Percentiles rank a stretch among this genome's conserved stretches.
Conservation (phyloP, 1,140 invertebrate genomes). For the Platorchestia sp. region DNA sequence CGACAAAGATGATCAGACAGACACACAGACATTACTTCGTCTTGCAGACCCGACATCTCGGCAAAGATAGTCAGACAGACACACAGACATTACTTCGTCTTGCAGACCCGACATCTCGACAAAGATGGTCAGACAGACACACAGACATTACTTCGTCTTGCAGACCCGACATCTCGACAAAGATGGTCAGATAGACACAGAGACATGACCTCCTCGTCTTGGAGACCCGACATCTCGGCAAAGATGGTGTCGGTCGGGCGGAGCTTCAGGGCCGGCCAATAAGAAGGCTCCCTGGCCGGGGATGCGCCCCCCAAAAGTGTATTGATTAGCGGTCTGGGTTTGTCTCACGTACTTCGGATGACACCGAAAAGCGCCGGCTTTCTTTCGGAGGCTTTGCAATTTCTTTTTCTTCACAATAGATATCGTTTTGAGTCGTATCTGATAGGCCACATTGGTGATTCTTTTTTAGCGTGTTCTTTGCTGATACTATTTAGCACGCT, state of each 20-base stretch:
- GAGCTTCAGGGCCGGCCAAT: slow-evolving; percentile 27
- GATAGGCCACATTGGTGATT: not conserved
- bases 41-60: not conserved
- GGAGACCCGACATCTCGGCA: not conserved
- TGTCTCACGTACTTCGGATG: not conserved
- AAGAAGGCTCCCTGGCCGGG: not conserved
- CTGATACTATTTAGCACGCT: not conserved
- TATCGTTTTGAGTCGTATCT: not conserved
- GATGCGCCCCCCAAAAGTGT: not conserved
- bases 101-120: not conserved
- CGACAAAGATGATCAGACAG: no score
- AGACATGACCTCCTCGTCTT: not conserved
- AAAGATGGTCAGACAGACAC: not conserved
- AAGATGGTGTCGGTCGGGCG: slow-evolving; percentile 26
- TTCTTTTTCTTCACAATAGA: not conserved
- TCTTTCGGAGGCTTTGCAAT: not conserved
- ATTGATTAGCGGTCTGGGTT: slow-evolving; percentile 12
- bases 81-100: not conserved
- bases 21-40: no score
- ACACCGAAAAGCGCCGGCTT: slow-evolving; percentile 7
- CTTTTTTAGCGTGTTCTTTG: not conserved
- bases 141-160: not conserved
- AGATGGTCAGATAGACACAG: not conserved
- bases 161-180: not conserved
- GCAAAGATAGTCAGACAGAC: not conserved